A percentile compares a stretch with the other conserved stretches of the same genome.
Conservation (phyloP, 2,797 vertebrate genomes). For the Enteromius trimaculatus region DNA sequence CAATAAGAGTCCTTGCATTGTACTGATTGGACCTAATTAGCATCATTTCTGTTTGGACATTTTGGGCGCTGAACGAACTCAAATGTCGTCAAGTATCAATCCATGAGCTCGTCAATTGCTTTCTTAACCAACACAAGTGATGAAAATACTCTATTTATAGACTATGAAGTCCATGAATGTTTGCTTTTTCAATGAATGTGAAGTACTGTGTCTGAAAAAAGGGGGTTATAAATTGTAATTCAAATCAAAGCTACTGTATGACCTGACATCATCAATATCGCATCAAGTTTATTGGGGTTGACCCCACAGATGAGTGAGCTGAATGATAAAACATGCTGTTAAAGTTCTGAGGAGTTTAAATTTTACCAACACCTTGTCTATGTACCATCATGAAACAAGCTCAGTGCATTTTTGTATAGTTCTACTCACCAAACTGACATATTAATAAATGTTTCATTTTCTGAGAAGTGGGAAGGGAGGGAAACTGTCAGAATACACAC, state of each 20-base stretch:
- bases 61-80: slow-evolving; percentile 54
- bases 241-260: background rate
- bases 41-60: slow-evolving; percentile 63
- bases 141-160: background rate
- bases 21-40: slow-evolving; percentile 73
- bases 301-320: background rate
- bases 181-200: background rate
- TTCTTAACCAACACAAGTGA: slow-evolving; percentile 27
- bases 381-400: background rate
- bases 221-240: background rate
- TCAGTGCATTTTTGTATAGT: background rate
- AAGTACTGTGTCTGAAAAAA: background rate
- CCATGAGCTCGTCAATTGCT: slow-evolving; percentile 24
- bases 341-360: background rate
- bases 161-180: background rate
- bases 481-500: slow-evolving; percentile 21
- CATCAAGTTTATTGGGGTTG: slow-evolving; percentile 1
- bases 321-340: background rate
- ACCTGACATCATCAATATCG: background rate
- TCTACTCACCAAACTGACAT: slow-evolving; percentile 13
- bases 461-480: slow-evolving; percentile 29
- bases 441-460: slow-evolving; percentile 40
- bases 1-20: slow-evolving; percentile 64
- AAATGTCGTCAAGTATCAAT: slow-evolving; percentile 54
- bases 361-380: background rate